These are phyloP conservation scores for Ceyx margarethae DNA, from an alignment of 2,113 vertebrate species.

Conservation along the genomic window DNA sequence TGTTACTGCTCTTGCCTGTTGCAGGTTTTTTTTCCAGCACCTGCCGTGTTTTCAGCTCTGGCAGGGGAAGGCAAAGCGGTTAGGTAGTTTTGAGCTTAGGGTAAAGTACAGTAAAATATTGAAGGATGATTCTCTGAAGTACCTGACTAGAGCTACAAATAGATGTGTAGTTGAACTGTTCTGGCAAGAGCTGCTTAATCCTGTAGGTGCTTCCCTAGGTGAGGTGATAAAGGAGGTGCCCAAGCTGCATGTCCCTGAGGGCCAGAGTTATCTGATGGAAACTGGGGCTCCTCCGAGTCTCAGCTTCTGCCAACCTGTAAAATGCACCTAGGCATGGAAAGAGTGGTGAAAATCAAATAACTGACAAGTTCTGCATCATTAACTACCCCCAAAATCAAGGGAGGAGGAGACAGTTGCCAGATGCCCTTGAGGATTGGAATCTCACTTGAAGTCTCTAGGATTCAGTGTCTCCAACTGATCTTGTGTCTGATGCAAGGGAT, in stretches of 20 bases:
- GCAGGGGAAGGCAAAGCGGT: background rate
- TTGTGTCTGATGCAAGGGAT: too few species aligned
- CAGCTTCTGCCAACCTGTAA: background rate
- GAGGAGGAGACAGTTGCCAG: background rate
- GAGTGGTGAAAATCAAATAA: background rate
- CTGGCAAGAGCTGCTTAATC: background rate
- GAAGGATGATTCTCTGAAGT: background rate
- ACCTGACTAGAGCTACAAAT: background rate
- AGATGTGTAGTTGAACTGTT: background rate
- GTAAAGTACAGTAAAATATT: background rate
- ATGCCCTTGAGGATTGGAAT: background rate
- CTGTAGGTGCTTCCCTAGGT: fast-evolving
- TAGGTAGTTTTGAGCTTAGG: background rate
- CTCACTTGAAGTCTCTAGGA: background rate
- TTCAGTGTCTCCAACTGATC: too few species aligned
- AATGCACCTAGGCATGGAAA: background rate
- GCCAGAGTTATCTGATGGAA: background rate
- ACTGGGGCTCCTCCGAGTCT: background rate
- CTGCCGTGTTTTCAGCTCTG: background rate
- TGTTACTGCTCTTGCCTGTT: background rate
- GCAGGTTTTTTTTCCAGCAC: background rate
- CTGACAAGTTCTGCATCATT: background rate
- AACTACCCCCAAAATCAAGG: background rate
- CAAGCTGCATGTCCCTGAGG: background rate
- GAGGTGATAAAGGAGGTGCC: background rate